Evolutionary conservation across 2,113 vertebrate genomes (phyloP).

Genomic region (Charina bottae): DNA sequence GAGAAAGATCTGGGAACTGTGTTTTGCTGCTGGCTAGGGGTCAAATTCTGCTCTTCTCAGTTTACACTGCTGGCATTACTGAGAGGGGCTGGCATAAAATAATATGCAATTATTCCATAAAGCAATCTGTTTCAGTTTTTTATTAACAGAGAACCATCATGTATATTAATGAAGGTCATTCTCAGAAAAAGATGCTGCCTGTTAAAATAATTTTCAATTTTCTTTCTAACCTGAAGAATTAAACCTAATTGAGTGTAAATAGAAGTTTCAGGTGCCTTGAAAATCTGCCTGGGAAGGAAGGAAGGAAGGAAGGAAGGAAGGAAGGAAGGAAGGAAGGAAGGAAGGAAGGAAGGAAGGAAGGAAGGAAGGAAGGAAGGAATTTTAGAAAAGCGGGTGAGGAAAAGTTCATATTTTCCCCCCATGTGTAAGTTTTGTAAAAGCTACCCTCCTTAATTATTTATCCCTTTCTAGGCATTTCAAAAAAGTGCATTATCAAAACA

Average conservation of each 20-base stretch:
- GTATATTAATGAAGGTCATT: constrained; percentile 33
- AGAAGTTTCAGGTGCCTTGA: constrained; percentile 5
- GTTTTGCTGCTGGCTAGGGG: constrained; percentile 32
- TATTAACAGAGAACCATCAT: constrained; percentile 2
- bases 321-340: too few relatives aligned
- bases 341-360: too few relatives aligned
- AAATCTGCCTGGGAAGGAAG: constrained; percentile 44
- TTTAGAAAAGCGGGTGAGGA: neutral
- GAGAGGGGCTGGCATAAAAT: constrained; percentile 8
- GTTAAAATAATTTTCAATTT: constrained; percentile 26
- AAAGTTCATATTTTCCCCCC: neutral
- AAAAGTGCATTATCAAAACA: neutral
- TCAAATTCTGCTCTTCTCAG: constrained; percentile 20
- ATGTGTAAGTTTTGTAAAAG: constrained; percentile 11
- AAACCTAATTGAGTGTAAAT: constrained; percentile 35
- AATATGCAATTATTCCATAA: constrained; percentile 27
- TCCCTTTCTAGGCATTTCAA: neutral
- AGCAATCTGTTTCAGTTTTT: constrained; percentile 20
- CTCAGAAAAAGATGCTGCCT: neutral
- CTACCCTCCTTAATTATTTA: neutral
- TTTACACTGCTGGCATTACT: neutral
- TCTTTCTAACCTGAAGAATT: neutral
- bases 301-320: too few relatives aligned
- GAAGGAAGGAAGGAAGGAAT: constrained; percentile 45
- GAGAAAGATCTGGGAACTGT: constrained; percentile 34